Base-by-base conservation (phyloP, 2,113 vertebrate genomes). In the Oncorhynchus tshawytscha region DNA sequence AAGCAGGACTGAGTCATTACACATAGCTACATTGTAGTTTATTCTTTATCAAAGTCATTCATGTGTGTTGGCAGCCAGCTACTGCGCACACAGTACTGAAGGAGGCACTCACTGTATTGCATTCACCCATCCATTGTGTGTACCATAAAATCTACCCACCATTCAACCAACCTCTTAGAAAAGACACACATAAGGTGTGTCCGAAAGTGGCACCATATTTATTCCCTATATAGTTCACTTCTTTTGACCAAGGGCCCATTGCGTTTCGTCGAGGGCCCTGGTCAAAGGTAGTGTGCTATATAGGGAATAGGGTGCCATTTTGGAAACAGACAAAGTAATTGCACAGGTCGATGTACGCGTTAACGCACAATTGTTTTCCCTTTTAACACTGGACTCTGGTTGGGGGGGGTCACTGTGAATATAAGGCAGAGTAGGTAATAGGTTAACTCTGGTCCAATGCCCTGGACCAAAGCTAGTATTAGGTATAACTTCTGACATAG, bases 351-450 rank as follows among this genome's bases (percentile, higher is more conserved):
- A 89, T 91, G 92, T 82, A 92, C 93, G 79, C 8, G 7, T 91
- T 80, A 85, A 92, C 86, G 90, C 76, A 91, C 92, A 91, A 71
- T 83, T 82, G 5, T 75, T 86, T 92, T 93, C 93, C 93, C 93
- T 94, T 94, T 92, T 92, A 94, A 94, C 92, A 93, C 91, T 93
- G 91, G 91, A 86, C 87, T 86, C 82, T 83, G 39, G 39, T 2
- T 7, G 7, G 34, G 83, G 84, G 13, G 13, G 34, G 34, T 15
- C 74, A 71, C 84, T 85, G 85, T 81, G 77, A 84, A 82, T 84
- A 87, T 86, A 90, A 91, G 86, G 89, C 86, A 88, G 82, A 81
- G 51, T 18, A 54, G 51, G 12, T 4, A 54, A 54, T 54, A 54
- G 51, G 51, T 54, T 54, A 15, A 15, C 51, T 54, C 51, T 54